Evolutionary conservation across 1,140 invertebrate genomes (phyloP), one percentile per base, ranked within the genome.

Genomic region (Macrocentrus cingulum): DNA sequence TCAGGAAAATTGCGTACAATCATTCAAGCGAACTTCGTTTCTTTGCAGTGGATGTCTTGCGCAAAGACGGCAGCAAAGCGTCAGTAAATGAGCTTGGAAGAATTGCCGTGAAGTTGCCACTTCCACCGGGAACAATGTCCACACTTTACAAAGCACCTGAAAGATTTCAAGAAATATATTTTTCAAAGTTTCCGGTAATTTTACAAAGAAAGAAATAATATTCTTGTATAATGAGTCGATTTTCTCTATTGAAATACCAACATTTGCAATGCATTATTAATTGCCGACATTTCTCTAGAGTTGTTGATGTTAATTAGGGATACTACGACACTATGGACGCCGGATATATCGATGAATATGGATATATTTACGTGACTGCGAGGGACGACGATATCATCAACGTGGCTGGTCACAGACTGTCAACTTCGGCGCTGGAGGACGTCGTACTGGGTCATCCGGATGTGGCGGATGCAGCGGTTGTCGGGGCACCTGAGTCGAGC

Each of bases 241-340:
- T 39, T 18, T 18, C 32, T 29, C 25, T 29, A 29, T 29, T 29
- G 25, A 29, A 29, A 29, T n/a, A n/a, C n/a, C n/a, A n/a, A n/a
- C n/a, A n/a, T n/a, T n/a, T n/a, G n/a, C n/a, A n/a, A n/a, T n/a
- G n/a, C n/a, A n/a, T n/a, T n/a, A n/a, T n/a, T n/a, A n/a, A n/a
- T n/a, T n/a, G n/a, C n/a, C n/a, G n/a, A n/a, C n/a, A n/a, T 18
- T 39, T 29, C 23, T 52, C 15, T 39, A 51, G 15, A 18, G 4
- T 29, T 58, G 3, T 19, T 44, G 20, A 18, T 23, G 49, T 20
- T 56, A 48, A 60, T 41, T 56, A 95, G 92, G 94, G 93, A n/a
- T 97, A 89, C 72, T 97, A 97, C 66, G 93, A 97, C 66, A 97
- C 94, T 3, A 95, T 95, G 90, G 95, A 98, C 70, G 91, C 92